Conservation (phyloP, 1,140 invertebrate species). For the Arion vulgaris region DNA sequence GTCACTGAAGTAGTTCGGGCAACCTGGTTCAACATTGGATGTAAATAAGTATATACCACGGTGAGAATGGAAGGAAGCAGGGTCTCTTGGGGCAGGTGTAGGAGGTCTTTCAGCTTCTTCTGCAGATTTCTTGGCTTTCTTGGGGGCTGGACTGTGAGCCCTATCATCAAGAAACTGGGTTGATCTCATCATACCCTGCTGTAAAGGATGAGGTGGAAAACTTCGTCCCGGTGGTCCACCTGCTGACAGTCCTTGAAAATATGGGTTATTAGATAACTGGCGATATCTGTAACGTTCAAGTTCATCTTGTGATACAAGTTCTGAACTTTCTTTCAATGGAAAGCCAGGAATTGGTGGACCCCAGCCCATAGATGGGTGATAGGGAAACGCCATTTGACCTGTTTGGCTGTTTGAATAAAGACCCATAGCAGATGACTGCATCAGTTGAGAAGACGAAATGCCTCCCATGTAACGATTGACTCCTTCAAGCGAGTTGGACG, state of each 20-base stretch:
- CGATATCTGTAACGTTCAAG: slow-evolving; percentile 33
- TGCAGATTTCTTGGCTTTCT: slow-evolving; percentile 37
- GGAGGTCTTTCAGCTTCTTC: slow-evolving; percentile 35
- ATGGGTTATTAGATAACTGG: slow-evolving; percentile 34
- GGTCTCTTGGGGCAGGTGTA: slow-evolving; percentile 34
- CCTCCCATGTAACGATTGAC: slow-evolving; percentile 41
- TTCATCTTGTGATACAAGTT: slow-evolving; percentile 31
- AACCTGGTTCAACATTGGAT: slow-evolving; percentile 23
- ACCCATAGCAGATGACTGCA: slow-evolving; percentile 37
- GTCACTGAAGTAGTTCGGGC: slow-evolving; percentile 41
- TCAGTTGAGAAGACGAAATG: slow-evolving; percentile 33
- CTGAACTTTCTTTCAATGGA: slow-evolving; percentile 25
- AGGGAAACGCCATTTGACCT: slow-evolving; percentile 33
- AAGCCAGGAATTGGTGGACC: slow-evolving; percentile 31
- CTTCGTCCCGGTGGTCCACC: slow-evolving; percentile 19
- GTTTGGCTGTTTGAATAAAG: slow-evolving; percentile 35
- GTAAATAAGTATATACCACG: slow-evolving; percentile 49
- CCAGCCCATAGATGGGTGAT: slow-evolving; percentile 38
- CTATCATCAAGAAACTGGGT: slow-evolving; percentile 32
- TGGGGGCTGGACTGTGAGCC: slow-evolving; percentile 30
- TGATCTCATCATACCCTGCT: slow-evolving; percentile 32
- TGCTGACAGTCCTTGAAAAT: slow-evolving; percentile 26
- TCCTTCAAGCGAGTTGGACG: slow-evolving; percentile 31
- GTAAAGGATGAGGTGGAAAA: slow-evolving; percentile 30
- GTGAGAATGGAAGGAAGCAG: slow-evolving; percentile 39